These are phyloP conservation scores for Cassiopea xamachana DNA, from an alignment of 30 jellyfish, hydroid and myxozoan genomes.

Conservation along the genomic window DNA sequence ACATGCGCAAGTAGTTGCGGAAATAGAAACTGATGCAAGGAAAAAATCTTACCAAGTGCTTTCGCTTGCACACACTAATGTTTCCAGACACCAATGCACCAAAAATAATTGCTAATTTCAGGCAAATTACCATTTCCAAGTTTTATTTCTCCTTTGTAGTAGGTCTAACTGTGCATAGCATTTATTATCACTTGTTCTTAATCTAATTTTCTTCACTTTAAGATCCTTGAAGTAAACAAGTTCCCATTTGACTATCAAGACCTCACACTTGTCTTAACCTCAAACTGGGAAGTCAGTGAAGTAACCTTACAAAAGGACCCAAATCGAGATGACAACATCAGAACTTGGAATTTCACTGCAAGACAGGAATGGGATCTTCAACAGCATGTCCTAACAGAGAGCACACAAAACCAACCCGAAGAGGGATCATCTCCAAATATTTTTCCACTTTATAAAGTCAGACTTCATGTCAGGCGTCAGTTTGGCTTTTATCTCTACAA, in stretches of 20 bases:
- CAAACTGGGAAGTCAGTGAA: slow-evolving; percentile 49
- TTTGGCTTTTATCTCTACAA: slow-evolving; percentile 51
- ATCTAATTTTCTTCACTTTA: not conserved
- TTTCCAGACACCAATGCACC: too few relatives aligned
- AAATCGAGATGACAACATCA: slow-evolving; percentile 49
- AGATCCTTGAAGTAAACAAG: slow-evolving; percentile 54
- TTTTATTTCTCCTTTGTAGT: too few relatives aligned
- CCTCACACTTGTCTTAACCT: slow-evolving; percentile 53
- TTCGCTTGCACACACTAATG: too few relatives aligned
- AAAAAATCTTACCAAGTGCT: too few relatives aligned
- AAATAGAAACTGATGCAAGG: too few relatives aligned
- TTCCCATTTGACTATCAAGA: slow-evolving; percentile 74
- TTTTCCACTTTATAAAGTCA: slow-evolving; percentile 56
- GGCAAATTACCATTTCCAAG: too few relatives aligned
- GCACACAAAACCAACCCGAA: slow-evolving; percentile 54
- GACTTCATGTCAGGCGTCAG: slow-evolving; percentile 65
- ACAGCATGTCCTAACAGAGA: slow-evolving; percentile 45
- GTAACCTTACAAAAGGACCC: slow-evolving; percentile 50
- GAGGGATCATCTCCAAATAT: slow-evolving; percentile 54
- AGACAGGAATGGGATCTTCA: slow-evolving; percentile 67
- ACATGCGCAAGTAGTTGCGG: too few relatives aligned
- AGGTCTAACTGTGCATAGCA: too few relatives aligned
- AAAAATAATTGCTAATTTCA: too few relatives aligned
- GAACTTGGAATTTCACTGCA: slow-evolving; percentile 75
- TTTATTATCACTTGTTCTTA: too few relatives aligned